Base-by-base conservation (phyloP, 1,140 invertebrate species). In the Charaxes varanes region DNA sequence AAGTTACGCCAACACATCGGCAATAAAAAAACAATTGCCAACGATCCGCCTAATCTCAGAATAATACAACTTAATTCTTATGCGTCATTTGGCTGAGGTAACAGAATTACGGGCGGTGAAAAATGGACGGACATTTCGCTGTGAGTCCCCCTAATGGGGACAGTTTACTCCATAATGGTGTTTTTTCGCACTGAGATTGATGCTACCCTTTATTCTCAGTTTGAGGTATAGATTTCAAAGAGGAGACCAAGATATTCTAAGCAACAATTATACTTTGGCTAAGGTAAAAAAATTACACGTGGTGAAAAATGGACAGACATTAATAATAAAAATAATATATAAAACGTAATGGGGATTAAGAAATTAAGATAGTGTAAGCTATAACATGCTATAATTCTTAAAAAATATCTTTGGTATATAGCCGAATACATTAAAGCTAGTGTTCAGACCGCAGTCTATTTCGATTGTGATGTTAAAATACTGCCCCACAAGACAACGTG, bases 121-220 rank as follows among this genome's bases (percentile, higher is more conserved):
- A 57, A 53, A 57, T 57, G 23, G 34, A 22, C 33, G 30, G 54
- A 57, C 54, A 57, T 57, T 49, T 41, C 32, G 30, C 15, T 36
- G 27, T 45, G 44, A 57, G 41, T 57, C 46, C 32, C 34, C 41
- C 37, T 49, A 57, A 57, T 57, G 49, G 49, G 41, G 44, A 40
- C 41, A 49, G 44, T 49, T 57, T 45, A 52, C 44, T 48, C 34
- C 37, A 37, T 57, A 52, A 57, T 49, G 53, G 33, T 35, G 32
- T 42, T 50, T 55, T 55, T 53, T 48, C 53, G 36, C 35, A 36
- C 31, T 16, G 37, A 53, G 49, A 57, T 57, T 57, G 49, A 57
- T 57, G 49, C 13, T 26, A 53, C 45, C 54, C 54, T 57, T 53
- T 57, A 53, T 57, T 47, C 44, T 35, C 31, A 23, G 11, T 22